Evolutionary conservation across 1,140 invertebrate species (phyloP).

Genomic region (Heliconius nattereri): DNA sequence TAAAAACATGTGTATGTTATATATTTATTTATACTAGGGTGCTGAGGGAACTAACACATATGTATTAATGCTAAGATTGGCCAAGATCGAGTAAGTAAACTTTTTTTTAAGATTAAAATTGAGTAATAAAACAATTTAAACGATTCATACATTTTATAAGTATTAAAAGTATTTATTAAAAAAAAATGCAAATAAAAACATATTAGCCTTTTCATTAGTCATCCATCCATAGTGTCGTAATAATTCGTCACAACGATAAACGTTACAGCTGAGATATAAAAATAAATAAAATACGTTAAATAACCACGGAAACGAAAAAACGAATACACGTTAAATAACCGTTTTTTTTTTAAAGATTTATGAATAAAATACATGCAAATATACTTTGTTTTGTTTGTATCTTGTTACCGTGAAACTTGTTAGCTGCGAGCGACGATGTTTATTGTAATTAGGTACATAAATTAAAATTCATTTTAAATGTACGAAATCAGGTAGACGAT

Average conservation of each 20-base stretch:
- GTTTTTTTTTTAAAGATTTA: not conserved
- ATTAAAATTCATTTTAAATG: not conserved
- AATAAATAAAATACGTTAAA: not conserved
- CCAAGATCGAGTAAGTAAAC: no score
- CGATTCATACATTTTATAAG: no score
- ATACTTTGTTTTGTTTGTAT: not conserved
- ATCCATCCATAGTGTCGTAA: not conserved
- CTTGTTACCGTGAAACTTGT: slow-evolving; percentile 6
- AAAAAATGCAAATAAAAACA: not conserved
- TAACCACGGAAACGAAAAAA: not conserved
- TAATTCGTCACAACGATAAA: not conserved
- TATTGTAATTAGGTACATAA: slow-evolving; percentile 2
- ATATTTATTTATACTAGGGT: not conserved
- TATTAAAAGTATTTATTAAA: no score
- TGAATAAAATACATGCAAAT: slow-evolving; percentile 6
- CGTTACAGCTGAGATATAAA: not conserved
- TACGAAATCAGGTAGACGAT: not conserved
- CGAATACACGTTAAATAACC: not conserved
- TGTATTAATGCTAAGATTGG: no score
- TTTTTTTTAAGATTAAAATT: no score
- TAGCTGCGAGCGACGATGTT: not conserved
- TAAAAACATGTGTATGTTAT: not conserved
- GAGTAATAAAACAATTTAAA: no score
- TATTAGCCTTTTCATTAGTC: not conserved
- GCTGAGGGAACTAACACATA: no score